Percentiles rank a stretch among this genome's conserved stretches.
Conservation (phyloP, 2,888 invertebrate species). For the Orthosia cruda region DNA sequence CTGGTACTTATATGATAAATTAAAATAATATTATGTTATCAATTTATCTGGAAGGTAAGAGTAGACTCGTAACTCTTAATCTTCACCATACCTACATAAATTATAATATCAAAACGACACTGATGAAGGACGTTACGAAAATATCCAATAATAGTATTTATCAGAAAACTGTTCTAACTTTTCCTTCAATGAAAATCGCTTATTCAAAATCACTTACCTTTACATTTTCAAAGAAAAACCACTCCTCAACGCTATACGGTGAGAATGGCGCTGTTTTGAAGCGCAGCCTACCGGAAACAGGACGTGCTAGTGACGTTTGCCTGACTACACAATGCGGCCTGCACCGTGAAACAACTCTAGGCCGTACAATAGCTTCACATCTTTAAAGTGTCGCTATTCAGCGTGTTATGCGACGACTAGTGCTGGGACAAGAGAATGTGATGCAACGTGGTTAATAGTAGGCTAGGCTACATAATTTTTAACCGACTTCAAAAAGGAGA, state of each 20-base stretch:
- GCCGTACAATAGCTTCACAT: conserved; percentile 73
- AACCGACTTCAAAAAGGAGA: too few species aligned
- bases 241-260: conserved; percentile 54
- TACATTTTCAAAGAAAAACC: conserved; percentile 10
- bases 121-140: not conserved
- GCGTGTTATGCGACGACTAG: conserved; percentile 37
- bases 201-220: conserved; percentile 7
- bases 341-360: conserved; percentile 73
- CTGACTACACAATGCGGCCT: conserved; percentile 75
- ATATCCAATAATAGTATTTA: not conserved
- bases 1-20: too few species aligned
- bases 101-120: not conserved
- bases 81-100: not conserved
- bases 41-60: too few species aligned
- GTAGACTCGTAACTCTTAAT: not conserved
- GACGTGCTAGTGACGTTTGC: conserved; percentile 81
- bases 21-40: not conserved
- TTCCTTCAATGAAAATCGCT: not conserved
- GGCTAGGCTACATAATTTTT: not conserved
- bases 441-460: conserved; percentile 5
- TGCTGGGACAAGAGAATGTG: conserved; percentile 22
- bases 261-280: conserved; percentile 74
- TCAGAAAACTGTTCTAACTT: too few species aligned
- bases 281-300: conserved; percentile 79
- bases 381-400: conserved; percentile 71